A percentile compares a stretch with the other conserved stretches of the same genome.
These are phyloP conservation scores for Phaedon cochleariae DNA, from an alignment of 2,888 invertebrate species.

Conservation along the genomic window DNA sequence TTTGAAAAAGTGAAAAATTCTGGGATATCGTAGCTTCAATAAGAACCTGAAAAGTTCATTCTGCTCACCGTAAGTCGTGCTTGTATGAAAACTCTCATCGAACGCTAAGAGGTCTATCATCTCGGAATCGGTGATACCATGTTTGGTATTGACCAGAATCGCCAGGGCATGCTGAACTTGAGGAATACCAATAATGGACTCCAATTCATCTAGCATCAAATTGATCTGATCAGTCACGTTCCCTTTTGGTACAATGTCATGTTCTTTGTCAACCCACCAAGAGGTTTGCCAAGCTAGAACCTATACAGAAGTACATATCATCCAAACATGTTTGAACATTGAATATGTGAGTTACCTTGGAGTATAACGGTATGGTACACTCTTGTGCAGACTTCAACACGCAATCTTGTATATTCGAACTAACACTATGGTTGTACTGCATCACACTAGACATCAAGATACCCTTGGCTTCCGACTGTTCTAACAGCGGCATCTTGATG, in stretches of 20 bases:
- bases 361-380: constrained; percentile 74
- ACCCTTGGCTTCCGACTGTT: constrained; percentile 64
- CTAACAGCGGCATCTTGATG: constrained; percentile 64
- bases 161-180: constrained; percentile 75
- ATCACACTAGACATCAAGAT: constrained; percentile 66
- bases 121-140: constrained; percentile 84
- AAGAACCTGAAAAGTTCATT: no score
- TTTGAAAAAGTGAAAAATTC: no score
- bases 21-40: no score
- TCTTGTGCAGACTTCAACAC: constrained; percentile 69
- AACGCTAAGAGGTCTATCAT: constrained; percentile 76
- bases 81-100: constrained; percentile 70
- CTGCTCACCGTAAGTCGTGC: constrained; percentile 70
- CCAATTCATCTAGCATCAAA: constrained; percentile 73
- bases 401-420: constrained; percentile 68
- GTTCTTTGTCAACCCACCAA: constrained; percentile 68
- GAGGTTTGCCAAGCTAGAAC: constrained; percentile 71
- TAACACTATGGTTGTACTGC: constrained; percentile 70
- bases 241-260: constrained; percentile 66
- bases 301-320: constrained; percentile 49
- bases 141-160: constrained; percentile 76
- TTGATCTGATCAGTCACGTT: constrained; percentile 71
- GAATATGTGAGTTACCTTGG: constrained; percentile 68
- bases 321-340: constrained; percentile 7
- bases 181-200: constrained; percentile 72